Percentiles rank a stretch among this genome's conserved stretches.
Conservation (phyloP, 2,888 invertebrate genomes). For the Amorpha juglandis region DNA sequence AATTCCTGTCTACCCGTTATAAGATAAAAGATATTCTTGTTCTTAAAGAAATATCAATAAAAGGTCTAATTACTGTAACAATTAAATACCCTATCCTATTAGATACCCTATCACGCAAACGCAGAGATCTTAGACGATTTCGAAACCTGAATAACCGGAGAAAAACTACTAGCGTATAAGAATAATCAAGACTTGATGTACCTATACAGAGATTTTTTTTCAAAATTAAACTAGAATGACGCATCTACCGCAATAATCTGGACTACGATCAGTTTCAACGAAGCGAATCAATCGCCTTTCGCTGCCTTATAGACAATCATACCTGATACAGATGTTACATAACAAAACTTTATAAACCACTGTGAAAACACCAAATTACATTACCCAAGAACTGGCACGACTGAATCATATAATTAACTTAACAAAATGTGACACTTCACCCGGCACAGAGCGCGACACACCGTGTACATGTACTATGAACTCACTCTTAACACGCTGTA, state of each 20-base stretch:
- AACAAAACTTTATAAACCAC: background rate
- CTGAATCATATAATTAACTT: conserved; percentile 16
- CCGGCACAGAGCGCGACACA: background rate
- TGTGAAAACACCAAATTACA: background rate
- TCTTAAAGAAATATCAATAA: too few species aligned
- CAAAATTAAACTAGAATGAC: conserved; percentile 8
- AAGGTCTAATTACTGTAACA: too few species aligned
- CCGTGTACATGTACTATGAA: conserved; percentile 32
- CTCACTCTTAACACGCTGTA: conserved; percentile 65
- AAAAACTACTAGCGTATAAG: background rate
- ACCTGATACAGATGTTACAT: background rate
- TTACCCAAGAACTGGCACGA: background rate
- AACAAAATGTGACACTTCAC: conserved; percentile 13
- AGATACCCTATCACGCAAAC: too few species aligned
- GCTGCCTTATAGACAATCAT: background rate
- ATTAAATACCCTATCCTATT: too few species aligned
- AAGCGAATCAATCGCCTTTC: conserved; percentile 14
- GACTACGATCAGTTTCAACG: background rate
- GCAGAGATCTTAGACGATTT: background rate
- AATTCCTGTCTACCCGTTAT: too few species aligned
- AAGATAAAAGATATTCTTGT: too few species aligned
- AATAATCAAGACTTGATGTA: background rate
- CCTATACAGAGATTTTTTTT: too few species aligned
- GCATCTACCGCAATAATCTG: background rate
- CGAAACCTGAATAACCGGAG: background rate